Percentiles rank a stretch among this genome's conserved stretches.
These are phyloP conservation scores for Hippocampus guttulatus DNA, from an alignment of 2,113 vertebrate genomes.

Conservation along the genomic window DNA sequence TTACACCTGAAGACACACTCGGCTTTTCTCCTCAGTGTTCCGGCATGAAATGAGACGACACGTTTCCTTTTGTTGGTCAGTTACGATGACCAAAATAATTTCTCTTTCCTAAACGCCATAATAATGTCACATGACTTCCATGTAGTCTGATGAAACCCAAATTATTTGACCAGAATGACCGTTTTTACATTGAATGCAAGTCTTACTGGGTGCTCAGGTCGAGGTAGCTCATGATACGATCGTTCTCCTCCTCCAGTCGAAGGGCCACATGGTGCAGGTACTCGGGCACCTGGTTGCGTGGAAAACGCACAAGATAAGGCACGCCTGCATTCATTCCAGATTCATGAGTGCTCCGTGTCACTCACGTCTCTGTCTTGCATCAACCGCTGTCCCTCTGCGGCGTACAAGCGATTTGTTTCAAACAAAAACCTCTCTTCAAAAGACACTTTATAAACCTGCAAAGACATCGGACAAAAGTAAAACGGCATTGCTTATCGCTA, in stretches of 20 bases:
- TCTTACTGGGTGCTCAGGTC: slow-evolving; percentile 87
- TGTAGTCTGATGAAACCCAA: too few species aligned
- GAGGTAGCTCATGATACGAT: slow-evolving; percentile 91
- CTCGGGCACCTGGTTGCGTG: slow-evolving; percentile 55
- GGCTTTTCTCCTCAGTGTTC: background rate
- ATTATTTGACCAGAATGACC: too few species aligned
- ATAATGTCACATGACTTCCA: too few species aligned
- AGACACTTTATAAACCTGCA: slow-evolving; percentile 95
- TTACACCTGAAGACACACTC: background rate
- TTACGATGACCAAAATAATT: too few species aligned
- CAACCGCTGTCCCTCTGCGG: slow-evolving; percentile 92
- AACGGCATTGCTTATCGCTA: background rate
- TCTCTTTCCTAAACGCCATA: too few species aligned
- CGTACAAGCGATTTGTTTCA: slow-evolving; percentile 94
- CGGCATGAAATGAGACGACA: too few species aligned
- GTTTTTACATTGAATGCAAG: background rate
- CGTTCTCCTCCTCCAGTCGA: slow-evolving; percentile 95
- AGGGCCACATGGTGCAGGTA: slow-evolving; percentile 98
- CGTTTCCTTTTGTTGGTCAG: too few species aligned
- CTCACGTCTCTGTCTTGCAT: slow-evolving; percentile 98
- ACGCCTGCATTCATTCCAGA: background rate
- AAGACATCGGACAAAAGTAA: background rate
- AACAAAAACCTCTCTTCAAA: slow-evolving; percentile 94
- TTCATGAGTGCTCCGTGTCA: background rate
- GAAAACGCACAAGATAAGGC: slow-evolving; percentile 2